phyloP scores from a whole-genome alignment of 1,140 invertebrate species.

The Papilio machaon region DNA sequence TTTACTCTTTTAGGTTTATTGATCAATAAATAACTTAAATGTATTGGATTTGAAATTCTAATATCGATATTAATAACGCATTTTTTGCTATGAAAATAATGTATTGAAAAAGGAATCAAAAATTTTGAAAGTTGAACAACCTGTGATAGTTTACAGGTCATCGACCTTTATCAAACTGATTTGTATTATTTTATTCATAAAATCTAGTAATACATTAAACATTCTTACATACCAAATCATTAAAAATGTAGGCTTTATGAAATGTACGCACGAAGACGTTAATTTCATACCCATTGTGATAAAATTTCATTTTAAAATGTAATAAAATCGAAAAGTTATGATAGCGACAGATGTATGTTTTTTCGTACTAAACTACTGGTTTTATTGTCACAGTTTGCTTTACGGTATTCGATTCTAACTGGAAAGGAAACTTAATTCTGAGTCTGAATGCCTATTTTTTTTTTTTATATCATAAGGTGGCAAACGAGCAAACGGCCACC shows the following conservation, averaged over 20 bases:
- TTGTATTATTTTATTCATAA: neutral
- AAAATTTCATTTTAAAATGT: too few relatives aligned
- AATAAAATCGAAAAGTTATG: too few relatives aligned
- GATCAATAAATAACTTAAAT: constrained; percentile 15
- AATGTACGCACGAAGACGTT: too few relatives aligned
- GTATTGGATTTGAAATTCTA: constrained; percentile 15
- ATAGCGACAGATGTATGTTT: too few relatives aligned
- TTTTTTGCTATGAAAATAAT: constrained; percentile 14
- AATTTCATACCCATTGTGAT: too few relatives aligned
- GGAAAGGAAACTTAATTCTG: neutral
- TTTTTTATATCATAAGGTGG: too few relatives aligned
- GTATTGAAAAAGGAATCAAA: neutral
- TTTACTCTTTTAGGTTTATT: neutral
- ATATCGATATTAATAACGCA: neutral
- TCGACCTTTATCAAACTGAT: neutral
- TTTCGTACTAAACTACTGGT: too few relatives aligned
- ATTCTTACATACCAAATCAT: too few relatives aligned
- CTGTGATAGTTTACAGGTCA: neutral
- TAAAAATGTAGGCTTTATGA: too few relatives aligned
- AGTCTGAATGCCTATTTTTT: neutral
- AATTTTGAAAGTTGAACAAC: neutral
- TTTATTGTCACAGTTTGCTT: too few relatives aligned
- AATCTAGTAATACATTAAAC: neutral
- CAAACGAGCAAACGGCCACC: too few relatives aligned
- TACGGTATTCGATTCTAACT: neutral